Evolutionary conservation across 2,797 vertebrate genomes (phyloP).

Genomic region (Mionectes olivaceus): DNA sequence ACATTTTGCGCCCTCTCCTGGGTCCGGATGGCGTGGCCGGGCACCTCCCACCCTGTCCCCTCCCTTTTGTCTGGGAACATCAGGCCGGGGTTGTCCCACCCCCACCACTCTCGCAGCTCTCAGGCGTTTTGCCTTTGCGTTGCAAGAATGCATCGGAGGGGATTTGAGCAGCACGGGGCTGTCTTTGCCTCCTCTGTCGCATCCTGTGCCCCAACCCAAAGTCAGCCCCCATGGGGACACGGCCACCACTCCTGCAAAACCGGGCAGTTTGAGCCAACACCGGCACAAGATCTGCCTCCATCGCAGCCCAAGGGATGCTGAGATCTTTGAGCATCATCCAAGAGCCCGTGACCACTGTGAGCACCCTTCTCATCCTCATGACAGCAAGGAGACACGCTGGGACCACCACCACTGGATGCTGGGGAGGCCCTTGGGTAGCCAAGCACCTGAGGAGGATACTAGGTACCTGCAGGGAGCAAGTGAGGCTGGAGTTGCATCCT

Average conservation of each 20-base stretch:
- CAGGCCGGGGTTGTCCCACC: neutral
- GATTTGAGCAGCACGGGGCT: neutral
- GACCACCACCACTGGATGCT: neutral
- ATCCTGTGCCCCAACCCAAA: neutral
- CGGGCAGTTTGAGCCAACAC: fast-evolving
- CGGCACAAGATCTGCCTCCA: fast-evolving
- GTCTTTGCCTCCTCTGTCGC: neutral
- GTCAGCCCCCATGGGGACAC: fast-evolving
- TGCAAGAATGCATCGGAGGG: neutral
- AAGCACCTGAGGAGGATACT: fast-evolving
- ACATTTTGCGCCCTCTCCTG: constrained; percentile 69
- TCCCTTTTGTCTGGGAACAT: neutral
- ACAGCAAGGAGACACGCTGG: neutral
- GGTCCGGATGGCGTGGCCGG: constrained; percentile 5
- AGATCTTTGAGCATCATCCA: neutral
- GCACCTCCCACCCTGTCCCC: neutral
- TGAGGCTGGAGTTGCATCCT: fast-evolving
- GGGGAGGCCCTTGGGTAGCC: neutral
- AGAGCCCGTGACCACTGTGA: neutral
- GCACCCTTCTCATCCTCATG: neutral
- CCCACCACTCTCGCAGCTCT: fast-evolving
- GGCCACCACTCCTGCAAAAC: neutral
- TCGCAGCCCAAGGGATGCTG: neutral
- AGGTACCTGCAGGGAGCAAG: neutral
- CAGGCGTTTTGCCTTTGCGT: neutral